Evolutionary conservation across 92 coral and sea anemone species (phyloP).

Genomic region (Plumapathes pennacea): DNA sequence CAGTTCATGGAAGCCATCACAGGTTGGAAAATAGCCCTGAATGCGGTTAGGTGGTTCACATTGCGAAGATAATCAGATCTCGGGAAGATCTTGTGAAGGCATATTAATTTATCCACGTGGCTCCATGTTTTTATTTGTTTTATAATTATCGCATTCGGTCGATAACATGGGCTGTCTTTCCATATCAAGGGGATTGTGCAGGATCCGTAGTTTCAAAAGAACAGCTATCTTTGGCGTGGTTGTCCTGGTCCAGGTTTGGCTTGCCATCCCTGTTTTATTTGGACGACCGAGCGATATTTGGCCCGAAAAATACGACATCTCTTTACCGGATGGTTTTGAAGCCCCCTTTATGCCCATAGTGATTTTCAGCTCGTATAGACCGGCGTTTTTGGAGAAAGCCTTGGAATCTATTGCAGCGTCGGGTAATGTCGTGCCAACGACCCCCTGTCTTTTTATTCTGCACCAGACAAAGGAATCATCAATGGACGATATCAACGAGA

Average conservation of each 20-base stretch:
- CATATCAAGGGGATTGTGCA: conserved; percentile 53
- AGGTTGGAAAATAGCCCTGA: too few relatives aligned
- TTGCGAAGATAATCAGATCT: too few relatives aligned
- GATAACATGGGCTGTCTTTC: conserved; percentile 59
- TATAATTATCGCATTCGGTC: too few relatives aligned
- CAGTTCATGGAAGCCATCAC: too few relatives aligned
- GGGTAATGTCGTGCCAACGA: conserved; percentile 69
- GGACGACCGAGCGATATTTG: conserved; percentile 58
- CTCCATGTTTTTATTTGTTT: too few relatives aligned
- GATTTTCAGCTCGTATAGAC: conserved; percentile 85
- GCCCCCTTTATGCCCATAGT: conserved; percentile 78
- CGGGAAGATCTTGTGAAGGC: too few relatives aligned
- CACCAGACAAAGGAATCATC: conserved; percentile 77
- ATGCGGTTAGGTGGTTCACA: too few relatives aligned
- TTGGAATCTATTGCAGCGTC: conserved; percentile 83
- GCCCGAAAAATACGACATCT: conserved; percentile 65
- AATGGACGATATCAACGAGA: conserved; percentile 80
- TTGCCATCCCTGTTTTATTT: conserved; percentile 74
- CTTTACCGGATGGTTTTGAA: conserved; percentile 49
- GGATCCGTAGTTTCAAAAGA: conserved; percentile 66
- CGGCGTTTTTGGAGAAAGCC: conserved; percentile 79
- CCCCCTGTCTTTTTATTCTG: conserved; percentile 85
- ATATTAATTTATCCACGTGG: too few relatives aligned
- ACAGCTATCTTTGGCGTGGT: conserved; percentile 72
- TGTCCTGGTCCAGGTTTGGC: conserved; percentile 68